These are phyloP conservation scores for Eutolmus rufibarbis DNA, from an alignment of 2,888 invertebrate species.

Conservation along the genomic window DNA sequence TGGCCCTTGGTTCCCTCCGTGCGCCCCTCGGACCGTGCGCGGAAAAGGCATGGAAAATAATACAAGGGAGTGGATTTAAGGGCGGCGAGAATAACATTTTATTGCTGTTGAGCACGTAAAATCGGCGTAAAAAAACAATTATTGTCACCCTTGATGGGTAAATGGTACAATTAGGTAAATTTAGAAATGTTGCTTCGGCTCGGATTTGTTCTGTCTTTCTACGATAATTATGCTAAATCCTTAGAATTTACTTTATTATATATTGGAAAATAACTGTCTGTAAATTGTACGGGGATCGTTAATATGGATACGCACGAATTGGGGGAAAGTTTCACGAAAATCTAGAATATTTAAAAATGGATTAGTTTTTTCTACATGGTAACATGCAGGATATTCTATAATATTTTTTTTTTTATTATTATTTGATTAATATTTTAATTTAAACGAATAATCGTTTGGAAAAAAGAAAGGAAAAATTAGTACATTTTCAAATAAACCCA, in stretches of 20 bases:
- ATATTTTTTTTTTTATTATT: too few species aligned
- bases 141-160: constrained; percentile 42
- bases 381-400: background rate
- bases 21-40: background rate
- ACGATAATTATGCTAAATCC: background rate
- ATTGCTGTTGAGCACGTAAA: constrained; percentile 43
- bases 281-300: background rate
- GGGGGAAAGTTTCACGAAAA: background rate
- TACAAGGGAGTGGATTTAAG: constrained; percentile 11
- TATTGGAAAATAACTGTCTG: background rate
- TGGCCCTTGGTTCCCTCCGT: background rate
- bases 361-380: background rate
- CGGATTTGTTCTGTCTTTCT: constrained; percentile 6
- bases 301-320: background rate
- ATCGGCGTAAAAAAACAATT: constrained; percentile 44
- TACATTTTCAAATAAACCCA: too few species aligned
- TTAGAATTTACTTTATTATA: background rate
- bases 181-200: constrained; percentile 17
- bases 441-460: too few species aligned
- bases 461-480: too few species aligned
- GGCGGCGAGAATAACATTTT: constrained; percentile 33
- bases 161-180: constrained; percentile 40
- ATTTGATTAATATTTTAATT: background rate
- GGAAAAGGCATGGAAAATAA: constrained; percentile 1
- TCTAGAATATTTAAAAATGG: background rate